Conservation (phyloP, 2,888 invertebrate species). For the Operophtera brumata region DNA sequence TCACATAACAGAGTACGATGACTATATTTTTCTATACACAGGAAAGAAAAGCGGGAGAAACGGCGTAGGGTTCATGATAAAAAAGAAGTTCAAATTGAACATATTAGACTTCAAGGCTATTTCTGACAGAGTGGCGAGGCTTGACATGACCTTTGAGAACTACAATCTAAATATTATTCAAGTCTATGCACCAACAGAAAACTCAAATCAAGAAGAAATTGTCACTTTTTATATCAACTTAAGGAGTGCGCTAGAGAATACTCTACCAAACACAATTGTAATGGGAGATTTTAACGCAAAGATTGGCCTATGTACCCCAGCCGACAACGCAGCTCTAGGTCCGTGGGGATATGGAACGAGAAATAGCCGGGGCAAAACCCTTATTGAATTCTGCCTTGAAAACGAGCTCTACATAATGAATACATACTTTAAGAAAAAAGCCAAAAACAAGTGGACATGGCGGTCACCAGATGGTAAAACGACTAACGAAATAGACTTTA, state of each 20-base stretch:
- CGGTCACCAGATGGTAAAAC: background rate
- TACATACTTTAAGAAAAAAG: background rate
- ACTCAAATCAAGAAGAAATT: background rate
- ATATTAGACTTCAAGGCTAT: no score
- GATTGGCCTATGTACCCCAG: no score
- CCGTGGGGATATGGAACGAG: background rate
- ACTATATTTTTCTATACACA: slow-evolving; percentile 31
- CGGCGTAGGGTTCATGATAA: slow-evolving; percentile 33
- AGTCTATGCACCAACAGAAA: background rate
- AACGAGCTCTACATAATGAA: background rate
- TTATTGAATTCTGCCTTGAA: background rate
- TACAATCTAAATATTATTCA: no score
- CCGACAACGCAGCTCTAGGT: background rate
- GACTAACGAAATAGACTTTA: background rate
- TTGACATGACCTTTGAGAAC: no score
- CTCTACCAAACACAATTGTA: background rate
- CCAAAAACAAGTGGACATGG: no score
- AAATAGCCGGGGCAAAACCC: no score
- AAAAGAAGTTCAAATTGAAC: slow-evolving; percentile 3
- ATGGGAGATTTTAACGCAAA: no score
- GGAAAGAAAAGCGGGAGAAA: slow-evolving; percentile 22
- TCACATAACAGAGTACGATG: slow-evolving; percentile 27
- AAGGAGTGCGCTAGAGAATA: no score
- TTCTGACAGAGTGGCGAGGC: no score
- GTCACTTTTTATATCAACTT: background rate